These are phyloP conservation scores for Melanotus villosus DNA, from an alignment of 2,888 invertebrate genomes.

Conservation along the genomic window DNA sequence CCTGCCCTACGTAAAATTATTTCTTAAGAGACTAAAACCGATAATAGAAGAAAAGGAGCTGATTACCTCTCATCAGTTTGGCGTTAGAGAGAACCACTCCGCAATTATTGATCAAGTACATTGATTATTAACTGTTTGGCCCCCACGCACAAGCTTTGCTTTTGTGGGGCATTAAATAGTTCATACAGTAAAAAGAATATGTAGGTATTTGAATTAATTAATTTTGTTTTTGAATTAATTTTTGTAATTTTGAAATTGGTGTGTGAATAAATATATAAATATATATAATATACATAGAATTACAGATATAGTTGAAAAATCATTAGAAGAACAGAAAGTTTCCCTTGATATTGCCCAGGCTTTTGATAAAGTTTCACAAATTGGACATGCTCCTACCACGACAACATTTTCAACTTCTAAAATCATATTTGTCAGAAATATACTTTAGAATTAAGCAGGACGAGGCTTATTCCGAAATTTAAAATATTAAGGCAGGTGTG, in stretches of 20 bases:
- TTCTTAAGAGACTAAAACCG: slow-evolving; percentile 41
- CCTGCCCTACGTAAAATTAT: slow-evolving; percentile 52
- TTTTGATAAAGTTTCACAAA: neutral
- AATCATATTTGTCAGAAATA: neutral
- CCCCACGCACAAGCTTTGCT: too few relatives aligned
- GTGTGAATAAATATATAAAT: too few relatives aligned
- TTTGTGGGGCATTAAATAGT: too few relatives aligned
- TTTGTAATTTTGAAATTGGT: too few relatives aligned
- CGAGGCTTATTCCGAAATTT: too few relatives aligned
- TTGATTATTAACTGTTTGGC: too few relatives aligned
- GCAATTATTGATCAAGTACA: too few relatives aligned
- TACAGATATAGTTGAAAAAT: slow-evolving; percentile 15
- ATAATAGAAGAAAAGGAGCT: slow-evolving; percentile 33
- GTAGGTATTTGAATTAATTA: too few relatives aligned
- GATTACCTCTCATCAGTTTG: slow-evolving; percentile 31
- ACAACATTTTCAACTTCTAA: neutral
- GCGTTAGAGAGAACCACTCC: slow-evolving; percentile 17
- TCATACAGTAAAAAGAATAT: too few relatives aligned
- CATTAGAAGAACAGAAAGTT: slow-evolving; percentile 19
- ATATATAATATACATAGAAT: neutral
- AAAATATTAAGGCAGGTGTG: too few relatives aligned
- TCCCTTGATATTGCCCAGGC: slow-evolving; percentile 16
- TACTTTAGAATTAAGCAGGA: too few relatives aligned
- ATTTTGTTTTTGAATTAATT: too few relatives aligned
- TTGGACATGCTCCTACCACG: neutral